Evolutionary conservation across 1,140 invertebrate species (phyloP).

Genomic region (Glomeris maerens): DNA sequence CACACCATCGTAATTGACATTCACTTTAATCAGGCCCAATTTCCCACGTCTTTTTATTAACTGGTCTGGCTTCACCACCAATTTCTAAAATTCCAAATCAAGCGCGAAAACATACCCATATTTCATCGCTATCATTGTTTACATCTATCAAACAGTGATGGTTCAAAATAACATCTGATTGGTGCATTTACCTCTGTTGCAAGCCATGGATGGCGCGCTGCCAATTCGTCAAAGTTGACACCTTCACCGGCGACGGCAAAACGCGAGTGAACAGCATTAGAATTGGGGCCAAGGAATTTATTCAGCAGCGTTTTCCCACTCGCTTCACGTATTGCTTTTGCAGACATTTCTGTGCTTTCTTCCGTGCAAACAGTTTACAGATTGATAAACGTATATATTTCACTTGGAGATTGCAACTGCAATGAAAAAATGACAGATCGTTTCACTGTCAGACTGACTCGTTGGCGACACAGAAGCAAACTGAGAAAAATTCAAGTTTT

Average conservation of each 20-base stretch:
- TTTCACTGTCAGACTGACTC: no score
- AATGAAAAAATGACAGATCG: neutral
- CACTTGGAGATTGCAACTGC: no score
- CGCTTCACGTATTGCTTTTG: constrained; percentile 92
- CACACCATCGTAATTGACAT: constrained; percentile 59
- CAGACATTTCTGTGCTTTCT: constrained; percentile 57
- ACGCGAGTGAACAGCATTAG: constrained; percentile 51
- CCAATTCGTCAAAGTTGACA: constrained; percentile 64
- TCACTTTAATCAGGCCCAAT: constrained; percentile 90
- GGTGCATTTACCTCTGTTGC: constrained; percentile 43
- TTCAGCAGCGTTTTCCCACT: constrained; percentile 90
- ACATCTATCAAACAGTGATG: neutral
- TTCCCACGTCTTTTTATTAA: constrained; percentile 96
- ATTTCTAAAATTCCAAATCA: constrained; percentile 40
- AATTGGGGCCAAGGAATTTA: constrained; percentile 58
- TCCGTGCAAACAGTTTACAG: no score
- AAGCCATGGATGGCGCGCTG: constrained; percentile 73
- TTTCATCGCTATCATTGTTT: neutral
- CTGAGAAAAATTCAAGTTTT: no score
- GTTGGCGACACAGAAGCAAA: no score
- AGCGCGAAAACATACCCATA: neutral
- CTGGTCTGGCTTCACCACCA: constrained; percentile 98
- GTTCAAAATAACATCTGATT: neutral
- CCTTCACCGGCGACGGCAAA: constrained; percentile 65
- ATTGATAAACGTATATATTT: no score